phyloP scores from a whole-genome alignment of 2,797 vertebrate genomes.

The Rhabdophis nuchalis region DNA sequence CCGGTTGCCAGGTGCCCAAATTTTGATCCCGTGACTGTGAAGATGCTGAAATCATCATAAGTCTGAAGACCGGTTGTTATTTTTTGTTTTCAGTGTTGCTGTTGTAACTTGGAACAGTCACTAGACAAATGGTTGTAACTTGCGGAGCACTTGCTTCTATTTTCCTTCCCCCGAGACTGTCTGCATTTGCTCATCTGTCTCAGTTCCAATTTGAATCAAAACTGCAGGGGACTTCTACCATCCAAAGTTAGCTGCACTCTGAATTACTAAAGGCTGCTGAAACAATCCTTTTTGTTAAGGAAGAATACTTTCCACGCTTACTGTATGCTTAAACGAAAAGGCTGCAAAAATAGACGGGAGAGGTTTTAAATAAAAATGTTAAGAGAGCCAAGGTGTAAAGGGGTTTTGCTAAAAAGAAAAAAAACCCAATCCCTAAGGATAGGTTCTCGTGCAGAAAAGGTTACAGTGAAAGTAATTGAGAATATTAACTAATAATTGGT shows the following conservation, averaged over 20 bases:
- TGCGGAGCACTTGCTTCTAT: accelerated
- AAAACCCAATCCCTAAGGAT: neutral
- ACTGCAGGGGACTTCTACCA: neutral
- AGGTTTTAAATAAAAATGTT: neutral
- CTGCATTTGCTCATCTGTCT: neutral
- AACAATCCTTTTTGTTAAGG: neutral
- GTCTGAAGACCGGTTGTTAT: neutral
- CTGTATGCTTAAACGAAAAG: neutral
- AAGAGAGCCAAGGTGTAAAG: neutral
- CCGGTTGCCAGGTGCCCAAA: neutral
- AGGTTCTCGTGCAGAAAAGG: neutral
- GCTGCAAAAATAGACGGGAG: neutral
- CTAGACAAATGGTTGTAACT: neutral
- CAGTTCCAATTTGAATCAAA: neutral
- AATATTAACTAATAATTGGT: conserved; percentile 34
- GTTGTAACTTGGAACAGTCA: neutral
- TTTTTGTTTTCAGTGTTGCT: neutral
- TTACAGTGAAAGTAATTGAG: conserved; percentile 4
- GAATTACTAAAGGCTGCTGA: neutral
- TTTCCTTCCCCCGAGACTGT: neutral
- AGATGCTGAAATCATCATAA: neutral
- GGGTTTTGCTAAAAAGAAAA: neutral
- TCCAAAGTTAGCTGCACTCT: neutral
- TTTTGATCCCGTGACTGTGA: neutral
- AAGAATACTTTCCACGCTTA: neutral